Evolutionary conservation across 2,113 vertebrate species (phyloP), one percentile per base, ranked within the genome.

Genomic region (Poecilia latipinna): DNA sequence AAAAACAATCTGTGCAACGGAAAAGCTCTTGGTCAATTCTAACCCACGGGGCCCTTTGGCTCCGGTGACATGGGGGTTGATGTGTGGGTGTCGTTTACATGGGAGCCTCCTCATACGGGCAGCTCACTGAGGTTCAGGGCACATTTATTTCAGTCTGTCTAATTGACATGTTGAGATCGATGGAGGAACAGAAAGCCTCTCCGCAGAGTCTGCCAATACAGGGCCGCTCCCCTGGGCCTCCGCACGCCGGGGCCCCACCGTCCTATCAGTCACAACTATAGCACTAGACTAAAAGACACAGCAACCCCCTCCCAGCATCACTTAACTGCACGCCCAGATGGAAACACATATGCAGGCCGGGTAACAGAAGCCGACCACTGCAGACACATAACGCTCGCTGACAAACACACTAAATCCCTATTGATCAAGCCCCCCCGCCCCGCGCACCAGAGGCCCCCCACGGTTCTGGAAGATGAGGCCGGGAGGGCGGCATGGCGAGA

Each of bases 101-200:
- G 88, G 78, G 71, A 82, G 79, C 29, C 72, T 88, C 70, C 75
- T 80, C 82, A 72, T 71, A 82, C 70, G 19, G 78, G 76, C 33
- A 37, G 79, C 83, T 83, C 65, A 62, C 82, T 51, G 83, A 88
- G 87, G 85, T 82, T 80, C 86, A 89, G 83, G 86, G 84, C 89
- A 86, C 81, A 90, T 93, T 94, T 91, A 93, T 94, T 92, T 87
- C 82, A 91, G 90, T 90, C 88, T 68, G 79, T 93, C 88, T 92
- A 93, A 94, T 92, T 94, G 93, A 93, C 88, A 84, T 84, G 83
- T 84, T 83, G 77, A 77, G 90, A 94, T 95, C 90, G 85, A 94
- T 93, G 84, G 73, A 69, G 86, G 78, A 83, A 88, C 88, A 92
- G 87, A 93, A 88, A 93, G 87, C 89, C 85, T 94, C 80, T 92